Evolutionary conservation across 2,797 vertebrate species (phyloP).

Genomic region (Gallinago solitaria): DNA sequence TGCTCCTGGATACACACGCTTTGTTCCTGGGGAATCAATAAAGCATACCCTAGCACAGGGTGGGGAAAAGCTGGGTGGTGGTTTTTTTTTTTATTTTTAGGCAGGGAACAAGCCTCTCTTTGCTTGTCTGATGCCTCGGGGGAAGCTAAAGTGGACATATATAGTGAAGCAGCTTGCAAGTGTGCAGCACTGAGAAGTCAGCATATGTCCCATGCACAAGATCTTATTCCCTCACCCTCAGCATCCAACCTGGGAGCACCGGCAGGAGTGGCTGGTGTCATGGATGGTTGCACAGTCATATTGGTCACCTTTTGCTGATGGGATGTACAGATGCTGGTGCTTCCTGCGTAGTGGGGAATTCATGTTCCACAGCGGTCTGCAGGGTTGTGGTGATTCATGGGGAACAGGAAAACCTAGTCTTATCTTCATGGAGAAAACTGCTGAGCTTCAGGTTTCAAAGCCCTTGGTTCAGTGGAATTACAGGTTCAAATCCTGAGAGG

Average conservation of each 20-base stretch:
- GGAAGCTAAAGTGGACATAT: background rate
- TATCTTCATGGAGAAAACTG: constrained; percentile 64
- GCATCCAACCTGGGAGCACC: background rate
- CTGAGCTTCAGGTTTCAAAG: constrained; percentile 56
- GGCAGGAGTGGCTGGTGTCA: background rate
- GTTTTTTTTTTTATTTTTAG: background rate
- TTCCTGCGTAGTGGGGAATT: background rate
- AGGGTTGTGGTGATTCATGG: background rate
- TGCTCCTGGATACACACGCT: background rate
- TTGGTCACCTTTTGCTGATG: background rate
- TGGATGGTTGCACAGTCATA: rapidly evolving
- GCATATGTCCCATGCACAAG: background rate
- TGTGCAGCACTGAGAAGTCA: background rate
- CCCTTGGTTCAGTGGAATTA: constrained; percentile 29
- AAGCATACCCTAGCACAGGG: background rate
- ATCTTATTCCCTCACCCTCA: background rate
- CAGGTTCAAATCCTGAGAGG: constrained; percentile 35
- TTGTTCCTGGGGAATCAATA: background rate
- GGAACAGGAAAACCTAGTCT: constrained; percentile 39
- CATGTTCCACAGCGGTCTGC: background rate
- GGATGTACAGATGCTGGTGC: background rate
- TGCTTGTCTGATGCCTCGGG: background rate
- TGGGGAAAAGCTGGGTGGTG: background rate
- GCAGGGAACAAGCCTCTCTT: background rate
- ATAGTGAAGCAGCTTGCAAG: background rate